Base-by-base conservation (phyloP, 2,113 vertebrate genomes). In the Daubentonia madagascariensis region DNA sequence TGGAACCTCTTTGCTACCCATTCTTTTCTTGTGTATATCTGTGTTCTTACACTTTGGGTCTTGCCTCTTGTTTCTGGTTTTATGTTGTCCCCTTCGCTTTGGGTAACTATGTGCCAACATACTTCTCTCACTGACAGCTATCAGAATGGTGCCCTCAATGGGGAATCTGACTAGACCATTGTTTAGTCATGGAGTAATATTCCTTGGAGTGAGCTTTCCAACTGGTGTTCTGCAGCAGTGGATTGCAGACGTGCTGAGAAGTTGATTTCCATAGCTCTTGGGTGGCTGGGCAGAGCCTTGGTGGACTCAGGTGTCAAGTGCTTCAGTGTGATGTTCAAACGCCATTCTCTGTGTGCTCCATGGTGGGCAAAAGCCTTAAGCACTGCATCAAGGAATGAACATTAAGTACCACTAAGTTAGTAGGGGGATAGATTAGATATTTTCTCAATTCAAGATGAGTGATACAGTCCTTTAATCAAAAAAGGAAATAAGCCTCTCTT, bases 401-500 rank as follows among this genome's bases (percentile, higher is more conserved):
- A 23, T 3, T 37, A 25, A 23, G 18, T 48, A 37, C 32, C 20
- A 13, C 25, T 73, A 35, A 84, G 35, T 70, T 52, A 67, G 18
- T 65, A 35, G 52, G 35, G 48, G 48, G 1, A 10, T 37, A 78
- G 14, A 28, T 37, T 84, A 72, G 48, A 18, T 90, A 86, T 45
- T 83, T 85, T 52, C 86, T 83, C 37, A 73, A 16, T 16, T 95
- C 43, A n/a, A 63, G 32, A 43, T 68, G 85, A 80, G 70, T 70
- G 65, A 72, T 45, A 17, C 16, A 16, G 2, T 84, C 22, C 57
- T 96, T 81, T 93, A 91, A 63, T 93, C 12, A 57, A 50, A 91
- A 90, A 59, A 86, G 61, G 40, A 96, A 89, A 75, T 70, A 67
- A 91, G 59, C 0, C 70, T 95, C 92, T 94, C 48, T 85, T 81